Evolutionary conservation across 2,113 vertebrate species (phyloP).

Genomic region (Axis porcinus): DNA sequence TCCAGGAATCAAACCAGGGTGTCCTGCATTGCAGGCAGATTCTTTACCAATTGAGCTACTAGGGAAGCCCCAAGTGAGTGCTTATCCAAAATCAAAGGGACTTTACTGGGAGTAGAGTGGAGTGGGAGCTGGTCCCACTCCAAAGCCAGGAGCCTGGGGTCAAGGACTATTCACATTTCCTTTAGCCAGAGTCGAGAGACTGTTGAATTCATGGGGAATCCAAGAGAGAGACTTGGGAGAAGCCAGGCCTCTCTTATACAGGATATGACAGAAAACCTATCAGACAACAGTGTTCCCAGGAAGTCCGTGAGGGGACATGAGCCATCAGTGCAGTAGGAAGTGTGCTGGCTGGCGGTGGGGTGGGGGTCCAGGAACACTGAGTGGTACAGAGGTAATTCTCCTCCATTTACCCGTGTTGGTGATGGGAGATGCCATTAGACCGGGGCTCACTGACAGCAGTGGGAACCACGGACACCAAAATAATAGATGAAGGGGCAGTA

Average conservation of each 20-base stretch:
- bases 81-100: background rate
- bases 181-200: background rate
- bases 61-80: background rate
- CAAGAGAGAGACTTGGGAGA: background rate
- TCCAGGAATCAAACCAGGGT: background rate
- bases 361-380: fast-evolving
- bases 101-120: background rate
- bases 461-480: background rate
- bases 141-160: background rate
- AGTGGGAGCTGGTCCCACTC: background rate
- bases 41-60: background rate
- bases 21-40: background rate
- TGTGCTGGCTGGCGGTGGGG: background rate
- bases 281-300: background rate
- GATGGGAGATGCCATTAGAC: too few relatives aligned
- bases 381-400: background rate
- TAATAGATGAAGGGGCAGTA: fast-evolving
- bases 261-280: background rate
- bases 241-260: background rate
- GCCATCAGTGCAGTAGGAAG: too few relatives aligned
- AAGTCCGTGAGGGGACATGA: background rate
- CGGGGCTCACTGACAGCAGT: fast-evolving
- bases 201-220: background rate
- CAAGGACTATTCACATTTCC: background rate
- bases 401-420: fast-evolving